Percentiles rank a stretch among this genome's conserved stretches.
These are phyloP conservation scores for Girardinichthys multiradiatus DNA, from an alignment of 2,113 vertebrate genomes.

Conservation along the genomic window DNA sequence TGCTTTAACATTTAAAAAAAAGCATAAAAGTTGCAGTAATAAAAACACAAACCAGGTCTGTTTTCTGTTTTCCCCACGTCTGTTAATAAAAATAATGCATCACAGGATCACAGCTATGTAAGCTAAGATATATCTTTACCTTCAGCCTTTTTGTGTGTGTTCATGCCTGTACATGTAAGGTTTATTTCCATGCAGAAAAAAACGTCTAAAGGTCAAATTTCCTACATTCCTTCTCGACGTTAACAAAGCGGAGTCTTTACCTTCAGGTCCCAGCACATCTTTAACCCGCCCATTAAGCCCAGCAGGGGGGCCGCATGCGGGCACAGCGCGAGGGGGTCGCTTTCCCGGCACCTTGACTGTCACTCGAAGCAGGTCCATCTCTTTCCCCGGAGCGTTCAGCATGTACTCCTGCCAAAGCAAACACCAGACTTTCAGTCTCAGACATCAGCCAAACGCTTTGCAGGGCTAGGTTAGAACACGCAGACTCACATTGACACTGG, in stretches of 20 bases:
- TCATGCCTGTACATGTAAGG: neutral
- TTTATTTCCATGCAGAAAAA: neutral
- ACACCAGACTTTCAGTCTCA: conserved; percentile 30
- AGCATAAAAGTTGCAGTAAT: no score
- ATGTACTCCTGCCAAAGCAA: conserved; percentile 86
- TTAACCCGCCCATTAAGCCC: conserved; percentile 91
- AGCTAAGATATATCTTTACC: neutral
- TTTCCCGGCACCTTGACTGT: conserved; percentile 97
- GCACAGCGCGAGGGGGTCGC: conserved; percentile 89
- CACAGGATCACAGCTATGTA: neutral
- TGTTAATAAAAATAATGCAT: neutral
- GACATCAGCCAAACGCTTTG: conserved; percentile 4
- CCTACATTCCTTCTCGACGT: neutral
- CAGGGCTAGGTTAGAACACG: conserved; percentile 3
- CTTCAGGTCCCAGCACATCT: conserved; percentile 83
- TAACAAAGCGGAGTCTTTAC: conserved; percentile 31
- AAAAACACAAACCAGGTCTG: neutral
- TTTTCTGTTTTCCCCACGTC: neutral
- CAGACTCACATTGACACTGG: conserved; percentile 89
- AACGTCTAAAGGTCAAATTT: neutral
- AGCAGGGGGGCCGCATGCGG: conserved; percentile 82
- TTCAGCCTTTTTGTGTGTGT: neutral
- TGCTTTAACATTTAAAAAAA: no score
- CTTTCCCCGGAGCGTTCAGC: conserved; percentile 93
- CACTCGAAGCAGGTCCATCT: conserved; percentile 93